Conservation (phyloP, 2,797 vertebrate species). For the Schizopygopsis pylzovi region DNA sequence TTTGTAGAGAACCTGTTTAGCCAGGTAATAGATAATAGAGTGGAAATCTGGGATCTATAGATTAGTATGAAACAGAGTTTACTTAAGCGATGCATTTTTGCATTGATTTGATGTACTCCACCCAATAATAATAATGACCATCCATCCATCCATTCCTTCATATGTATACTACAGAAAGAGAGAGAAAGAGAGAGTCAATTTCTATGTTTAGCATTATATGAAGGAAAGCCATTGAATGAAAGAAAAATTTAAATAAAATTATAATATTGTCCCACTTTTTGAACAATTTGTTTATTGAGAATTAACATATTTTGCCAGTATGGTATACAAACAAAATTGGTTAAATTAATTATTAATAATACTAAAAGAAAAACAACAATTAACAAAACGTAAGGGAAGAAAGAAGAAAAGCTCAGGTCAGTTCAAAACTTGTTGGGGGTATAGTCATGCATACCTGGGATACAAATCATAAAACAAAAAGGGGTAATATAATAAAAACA, state of each 20-base stretch:
- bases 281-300: not conserved
- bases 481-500: not conserved
- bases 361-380: not conserved
- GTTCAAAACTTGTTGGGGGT: not conserved
- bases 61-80: too few species aligned
- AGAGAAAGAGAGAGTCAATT: too few species aligned
- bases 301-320: not conserved
- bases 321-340: not conserved
- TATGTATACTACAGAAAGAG: too few species aligned
- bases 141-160: too few species aligned
- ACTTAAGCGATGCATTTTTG: too few species aligned
- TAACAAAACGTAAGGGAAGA: too few species aligned
- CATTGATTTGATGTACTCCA: too few species aligned
- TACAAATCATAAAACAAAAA: not conserved
- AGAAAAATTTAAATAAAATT: too few species aligned
- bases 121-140: too few species aligned
- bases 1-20: not conserved
- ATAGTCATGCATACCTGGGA: not conserved
- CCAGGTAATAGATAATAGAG: not conserved
- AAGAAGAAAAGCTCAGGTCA: not conserved
- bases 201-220: too few species aligned
- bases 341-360: not conserved
- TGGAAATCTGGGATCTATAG: not conserved
- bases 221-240: too few species aligned
- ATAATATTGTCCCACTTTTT: not conserved